Evolutionary conservation across 2,888 invertebrate species (phyloP).

Genomic region (Apamea sordens): DNA sequence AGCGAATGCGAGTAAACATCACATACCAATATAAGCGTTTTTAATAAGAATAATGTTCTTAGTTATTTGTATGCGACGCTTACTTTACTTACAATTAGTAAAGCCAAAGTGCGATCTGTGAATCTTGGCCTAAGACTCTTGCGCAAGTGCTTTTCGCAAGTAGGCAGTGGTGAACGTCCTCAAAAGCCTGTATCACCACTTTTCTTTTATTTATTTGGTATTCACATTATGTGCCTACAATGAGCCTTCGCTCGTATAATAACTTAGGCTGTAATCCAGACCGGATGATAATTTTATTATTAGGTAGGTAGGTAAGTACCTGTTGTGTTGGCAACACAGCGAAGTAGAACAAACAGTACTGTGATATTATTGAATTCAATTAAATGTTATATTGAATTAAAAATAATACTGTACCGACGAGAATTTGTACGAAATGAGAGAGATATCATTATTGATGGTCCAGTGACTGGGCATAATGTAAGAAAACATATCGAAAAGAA

Average conservation of each 20-base stretch:
- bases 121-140: not conserved
- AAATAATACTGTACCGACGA: slow-evolving; percentile 40
- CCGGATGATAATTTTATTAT: slow-evolving; percentile 24
- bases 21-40: not conserved
- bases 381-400: slow-evolving; percentile 31
- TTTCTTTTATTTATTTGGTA: slow-evolving; percentile 3
- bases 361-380: slow-evolving; percentile 54
- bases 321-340: slow-evolving; percentile 13
- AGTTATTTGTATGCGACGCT: not conserved
- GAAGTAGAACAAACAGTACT: slow-evolving; percentile 45
- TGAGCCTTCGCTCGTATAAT: slow-evolving; percentile 24
- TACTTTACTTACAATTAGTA: not conserved
- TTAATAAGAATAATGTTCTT: not conserved
- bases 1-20: not conserved
- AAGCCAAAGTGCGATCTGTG: not conserved
- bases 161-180: not conserved
- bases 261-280: slow-evolving; percentile 21
- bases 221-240: slow-evolving; percentile 40
- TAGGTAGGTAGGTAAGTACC: not conserved
- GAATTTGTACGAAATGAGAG: slow-evolving; percentile 15
- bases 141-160: not conserved
- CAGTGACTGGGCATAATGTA: not conserved
- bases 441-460: not conserved
- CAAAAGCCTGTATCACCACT: not conserved
- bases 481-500: not conserved